Evolutionary conservation across 1,140 invertebrate genomes (phyloP).

Genomic region (Diuraphis noxia): DNA sequence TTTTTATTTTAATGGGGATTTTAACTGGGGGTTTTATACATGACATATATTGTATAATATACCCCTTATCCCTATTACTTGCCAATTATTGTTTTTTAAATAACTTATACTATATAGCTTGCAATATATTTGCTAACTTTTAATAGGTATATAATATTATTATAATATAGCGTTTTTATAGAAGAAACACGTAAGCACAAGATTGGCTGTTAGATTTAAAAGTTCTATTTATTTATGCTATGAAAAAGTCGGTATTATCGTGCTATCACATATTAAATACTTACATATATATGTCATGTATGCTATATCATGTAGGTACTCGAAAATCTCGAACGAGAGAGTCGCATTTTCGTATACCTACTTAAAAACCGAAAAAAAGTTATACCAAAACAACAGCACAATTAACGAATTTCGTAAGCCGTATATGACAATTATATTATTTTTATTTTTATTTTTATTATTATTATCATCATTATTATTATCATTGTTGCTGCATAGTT

Average conservation of each 20-base stretch:
- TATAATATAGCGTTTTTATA: not conserved
- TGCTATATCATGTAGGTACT: not conserved
- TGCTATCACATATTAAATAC: not conserved
- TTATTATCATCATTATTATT: slow-evolving; percentile 16
- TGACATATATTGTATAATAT: not conserved
- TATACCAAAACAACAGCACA: not conserved
- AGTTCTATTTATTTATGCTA: not conserved
- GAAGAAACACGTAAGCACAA: not conserved
- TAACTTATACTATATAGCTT: not conserved
- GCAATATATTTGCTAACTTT: too few species aligned
- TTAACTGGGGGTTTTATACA: not conserved
- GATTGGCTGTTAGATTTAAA: not conserved
- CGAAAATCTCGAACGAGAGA: not conserved
- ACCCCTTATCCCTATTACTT: too few species aligned
- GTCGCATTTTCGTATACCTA: not conserved
- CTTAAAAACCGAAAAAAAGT: not conserved
- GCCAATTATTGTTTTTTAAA: too few species aligned
- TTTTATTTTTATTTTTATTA: not conserved
- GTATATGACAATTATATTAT: not conserved
- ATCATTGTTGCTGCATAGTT: too few species aligned
- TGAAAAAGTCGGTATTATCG: not conserved
- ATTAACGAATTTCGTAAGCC: not conserved
- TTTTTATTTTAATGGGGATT: too few species aligned
- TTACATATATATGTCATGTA: too few species aligned
- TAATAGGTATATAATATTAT: not conserved